Evolutionary conservation across 2,888 invertebrate genomes (phyloP), one percentile per base, ranked within the genome.

Genomic region (Trichacis sp.): DNA sequence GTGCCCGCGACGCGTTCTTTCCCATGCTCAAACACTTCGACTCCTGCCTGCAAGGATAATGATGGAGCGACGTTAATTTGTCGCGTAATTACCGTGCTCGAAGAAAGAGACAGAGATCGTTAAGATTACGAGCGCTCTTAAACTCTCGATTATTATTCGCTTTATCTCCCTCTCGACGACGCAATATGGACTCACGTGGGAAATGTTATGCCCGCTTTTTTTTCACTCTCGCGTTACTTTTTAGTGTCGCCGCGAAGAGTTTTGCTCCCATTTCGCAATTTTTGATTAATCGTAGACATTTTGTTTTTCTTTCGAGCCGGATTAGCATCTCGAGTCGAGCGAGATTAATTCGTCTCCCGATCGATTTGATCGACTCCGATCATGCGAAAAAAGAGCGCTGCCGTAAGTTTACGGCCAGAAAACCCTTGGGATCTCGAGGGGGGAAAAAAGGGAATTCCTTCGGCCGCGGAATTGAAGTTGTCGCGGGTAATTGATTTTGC

Each of bases 131-230:
- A 9, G 5, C n/a, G n/a, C 33, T 33, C 33, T 33, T 33, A 33
- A 33, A 33, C 45, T 50, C 52, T 55, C 47, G 45, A 45, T 17
- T 20, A 46, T 19, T 45, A 45, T 45, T 18, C 29, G 50, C 29
- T 33, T 49, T 33, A 11, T 3, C 33, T 33, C 33, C 33, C n/a
- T 33, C 33, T 33, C 33, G n/a, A 24, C 4, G 4, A 24, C 24
- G 24, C 33, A 42, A 42, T 42, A 42, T 42, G 15, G 15, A 42
- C 18, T 14, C 6, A 42, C 18, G 42, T 42, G 42, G 14, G 42
- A 42, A 42, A 42, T 17, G 42, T 42, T 42, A 17, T 42, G 18
- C 42, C 6, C 33, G 5, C 5, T 9, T 33, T 33, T 33, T 42
- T 12, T 15, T 12, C 18, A 9, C 42, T 17, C n/a, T 6, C 33